A percentile compares a stretch with the other conserved stretches of the same genome.
Evolutionary conservation across 2,888 invertebrate genomes (phyloP).

Genomic region (Oligia latruncula): DNA sequence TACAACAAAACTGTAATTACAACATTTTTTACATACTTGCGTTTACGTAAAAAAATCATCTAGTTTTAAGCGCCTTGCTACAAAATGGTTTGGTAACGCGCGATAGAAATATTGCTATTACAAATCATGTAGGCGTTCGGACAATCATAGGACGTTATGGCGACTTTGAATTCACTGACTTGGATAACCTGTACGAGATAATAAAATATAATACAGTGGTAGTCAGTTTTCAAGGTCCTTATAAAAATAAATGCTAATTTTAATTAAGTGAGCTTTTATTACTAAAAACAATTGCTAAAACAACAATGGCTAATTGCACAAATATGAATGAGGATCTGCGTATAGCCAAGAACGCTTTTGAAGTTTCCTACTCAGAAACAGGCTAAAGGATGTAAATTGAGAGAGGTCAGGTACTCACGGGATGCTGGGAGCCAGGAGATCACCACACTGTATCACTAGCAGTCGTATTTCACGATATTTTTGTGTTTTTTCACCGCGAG

Average conservation of each 20-base stretch:
- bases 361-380: no score
- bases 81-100: neutral
- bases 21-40: neutral
- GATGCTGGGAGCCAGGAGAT: no score
- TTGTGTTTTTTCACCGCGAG: no score
- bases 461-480: no score
- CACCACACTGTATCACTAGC: no score
- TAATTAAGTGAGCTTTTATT: neutral
- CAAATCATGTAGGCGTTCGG: constrained; percentile 22
- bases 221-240: neutral
- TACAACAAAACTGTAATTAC: constrained; percentile 1
- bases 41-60: neutral
- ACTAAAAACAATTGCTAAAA: neutral
- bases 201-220: neutral
- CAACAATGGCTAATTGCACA: no score
- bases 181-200: no score
- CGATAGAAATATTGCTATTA: constrained; percentile 34
- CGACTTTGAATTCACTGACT: neutral
- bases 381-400: no score
- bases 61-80: constrained; percentile 12
- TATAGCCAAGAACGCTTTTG: no score
- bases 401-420: no score
- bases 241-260: neutral
- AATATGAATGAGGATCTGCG: no score
- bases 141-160: no score